Evolutionary conservation across 2,888 invertebrate genomes (phyloP).

Genomic region (Pachydiplax longipennis): DNA sequence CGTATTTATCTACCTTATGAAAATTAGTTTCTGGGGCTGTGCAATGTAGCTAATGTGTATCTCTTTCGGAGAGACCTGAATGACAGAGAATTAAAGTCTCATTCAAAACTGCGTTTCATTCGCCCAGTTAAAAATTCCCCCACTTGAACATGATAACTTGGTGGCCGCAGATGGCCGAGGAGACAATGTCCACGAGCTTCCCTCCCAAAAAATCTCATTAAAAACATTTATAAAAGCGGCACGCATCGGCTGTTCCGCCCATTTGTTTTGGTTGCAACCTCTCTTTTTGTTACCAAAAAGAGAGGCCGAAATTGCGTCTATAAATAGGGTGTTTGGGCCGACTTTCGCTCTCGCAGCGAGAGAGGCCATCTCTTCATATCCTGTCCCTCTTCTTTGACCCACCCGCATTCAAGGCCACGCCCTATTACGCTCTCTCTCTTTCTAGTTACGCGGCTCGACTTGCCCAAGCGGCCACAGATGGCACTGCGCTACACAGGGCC

Average conservation of each 20-base stretch:
- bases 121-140: too few species aligned
- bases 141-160: too few species aligned
- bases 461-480: not conserved
- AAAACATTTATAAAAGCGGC: not conserved
- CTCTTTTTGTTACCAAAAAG: not conserved
- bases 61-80: too few species aligned
- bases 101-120: too few species aligned
- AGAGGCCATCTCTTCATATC: not conserved
- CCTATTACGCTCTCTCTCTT: not conserved
- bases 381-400: constrained; percentile 35
- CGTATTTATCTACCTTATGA: too few species aligned
- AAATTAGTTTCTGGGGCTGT: too few species aligned
- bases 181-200: too few species aligned
- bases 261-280: not conserved
- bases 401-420: constrained; percentile 29
- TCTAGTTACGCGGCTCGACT: not conserved
- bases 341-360: not conserved
- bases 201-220: too few species aligned
- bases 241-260: not conserved
- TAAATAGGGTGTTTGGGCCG: not conserved
- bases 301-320: not conserved
- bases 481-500: not conserved
- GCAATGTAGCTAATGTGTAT: too few species aligned
- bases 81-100: too few species aligned
- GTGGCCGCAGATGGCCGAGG: too few species aligned